Base-by-base conservation (phyloP, 2,113 vertebrate species). In the Pygoscelis antarcticus region DNA sequence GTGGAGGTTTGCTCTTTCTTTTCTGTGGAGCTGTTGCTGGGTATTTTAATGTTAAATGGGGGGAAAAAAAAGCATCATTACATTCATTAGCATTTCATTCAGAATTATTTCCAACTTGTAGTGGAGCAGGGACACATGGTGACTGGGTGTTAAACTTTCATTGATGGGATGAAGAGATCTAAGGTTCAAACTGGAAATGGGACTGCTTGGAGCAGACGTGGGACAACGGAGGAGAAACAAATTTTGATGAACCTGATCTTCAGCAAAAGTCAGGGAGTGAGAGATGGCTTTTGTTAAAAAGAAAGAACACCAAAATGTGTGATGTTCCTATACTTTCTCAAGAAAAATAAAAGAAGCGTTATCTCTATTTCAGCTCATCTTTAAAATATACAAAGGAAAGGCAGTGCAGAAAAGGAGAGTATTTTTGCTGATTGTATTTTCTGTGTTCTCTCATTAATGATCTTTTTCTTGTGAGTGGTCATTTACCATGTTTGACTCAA, bases 181-280 rank as follows among this genome's bases (percentile, higher is more conserved):
- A 18, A 80, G n/a, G 36, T 84, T 87, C 47, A 65, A 13, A 44
- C 44, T 55, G 36, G 36, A 82, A 86, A 46, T 29, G 40, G 11
- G 16, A 68, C 13, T 46, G 32, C 38, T 69, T 87, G 57, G 55
- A 87, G 14, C 71, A 27, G 26, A 55, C 3, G 6, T 62, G 42
- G 23, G 10, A 71, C 52, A 85, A 38, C 15, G 25, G n/a, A 70
- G 25, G 7, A 51, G 62, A 88, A 83, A 6, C 0, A 0, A n/a
- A 44, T 65, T 82, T 54, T 62, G 5, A 38, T 61, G 23, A 93
- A 90, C 40, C 19, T 69, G 15, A 55, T 55, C 52, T 71, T 81
- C 22, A 49, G 32, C 47, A 40, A 32, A 71, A 81, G 40, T 60
- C 30, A 82, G 70, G 25, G 19, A 55, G 20, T 16, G 22, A 26